These are phyloP conservation scores for Pollimyrus isidori DNA, from an alignment of 2,113 vertebrate species.

Conservation along the genomic window DNA sequence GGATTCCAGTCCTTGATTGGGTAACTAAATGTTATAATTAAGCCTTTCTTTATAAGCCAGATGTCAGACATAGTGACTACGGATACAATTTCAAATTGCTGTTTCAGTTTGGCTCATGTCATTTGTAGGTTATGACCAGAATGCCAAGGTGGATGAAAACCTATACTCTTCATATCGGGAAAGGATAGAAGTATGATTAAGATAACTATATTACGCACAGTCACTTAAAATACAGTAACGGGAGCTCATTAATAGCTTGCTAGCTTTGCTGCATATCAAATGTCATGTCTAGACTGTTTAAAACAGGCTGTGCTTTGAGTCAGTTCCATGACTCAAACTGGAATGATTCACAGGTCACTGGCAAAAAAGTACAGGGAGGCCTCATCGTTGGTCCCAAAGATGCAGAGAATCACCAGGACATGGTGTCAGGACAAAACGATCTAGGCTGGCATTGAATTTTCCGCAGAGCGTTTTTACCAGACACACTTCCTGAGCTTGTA, in stretches of 20 bases:
- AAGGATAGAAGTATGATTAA: not conserved
- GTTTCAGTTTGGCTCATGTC: not conserved
- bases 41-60: not conserved
- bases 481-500: not conserved
- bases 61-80: not conserved
- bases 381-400: not conserved
- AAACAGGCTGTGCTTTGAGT: not conserved
- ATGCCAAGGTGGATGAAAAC: not conserved
- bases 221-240: not conserved
- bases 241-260: not conserved
- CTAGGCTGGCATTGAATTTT: not conserved
- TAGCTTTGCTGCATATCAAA: not conserved
- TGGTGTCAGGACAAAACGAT: not conserved
- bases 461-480: not conserved
- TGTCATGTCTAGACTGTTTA: not conserved
- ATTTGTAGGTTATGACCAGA: not conserved
- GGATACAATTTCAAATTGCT: not conserved
- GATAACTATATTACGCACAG: not conserved
- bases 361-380: not conserved
- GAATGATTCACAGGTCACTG: not conserved
- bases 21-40: not conserved
- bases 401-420: not conserved
- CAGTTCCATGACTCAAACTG: slow-evolving; percentile 2
- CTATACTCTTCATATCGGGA: not conserved
- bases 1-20: not conserved